Conservation (phyloP, 2,113 vertebrate genomes). For the Gorsachius goisagi region DNA sequence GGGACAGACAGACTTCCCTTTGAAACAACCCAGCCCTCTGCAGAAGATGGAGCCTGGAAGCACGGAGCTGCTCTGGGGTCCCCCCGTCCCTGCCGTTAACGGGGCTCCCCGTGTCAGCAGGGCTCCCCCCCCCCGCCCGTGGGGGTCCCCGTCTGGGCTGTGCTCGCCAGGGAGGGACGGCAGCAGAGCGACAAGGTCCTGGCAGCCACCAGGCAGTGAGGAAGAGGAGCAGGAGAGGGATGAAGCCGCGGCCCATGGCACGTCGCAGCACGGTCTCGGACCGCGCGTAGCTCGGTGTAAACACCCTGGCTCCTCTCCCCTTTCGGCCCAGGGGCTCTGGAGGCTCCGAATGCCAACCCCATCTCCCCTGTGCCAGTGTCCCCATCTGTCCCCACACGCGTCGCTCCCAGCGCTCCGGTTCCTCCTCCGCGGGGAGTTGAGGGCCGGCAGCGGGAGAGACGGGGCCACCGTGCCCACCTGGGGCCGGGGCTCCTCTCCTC, state of each 20-base stretch:
- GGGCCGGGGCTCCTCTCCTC: background rate
- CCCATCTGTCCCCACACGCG: fast-evolving
- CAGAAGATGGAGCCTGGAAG: background rate
- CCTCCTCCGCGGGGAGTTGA: fast-evolving
- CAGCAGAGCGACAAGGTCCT: background rate
- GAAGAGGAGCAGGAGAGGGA: background rate
- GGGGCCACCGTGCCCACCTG: background rate
- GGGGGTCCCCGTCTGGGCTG: background rate
- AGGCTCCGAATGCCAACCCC: no score
- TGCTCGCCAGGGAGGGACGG: fast-evolving
- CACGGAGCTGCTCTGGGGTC: background rate
- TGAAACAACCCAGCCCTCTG: background rate
- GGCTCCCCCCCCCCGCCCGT: background rate
- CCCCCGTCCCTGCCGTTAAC: background rate
- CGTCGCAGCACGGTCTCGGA: fast-evolving
- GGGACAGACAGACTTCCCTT: background rate
- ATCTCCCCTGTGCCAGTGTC: background rate
- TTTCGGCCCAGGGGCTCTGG: background rate
- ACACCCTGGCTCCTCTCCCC: fast-evolving
- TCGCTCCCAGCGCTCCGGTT: fast-evolving
- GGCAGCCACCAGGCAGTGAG: background rate
- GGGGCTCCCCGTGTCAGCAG: background rate
- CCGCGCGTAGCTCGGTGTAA: no score
- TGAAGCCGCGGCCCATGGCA: fast-evolving
- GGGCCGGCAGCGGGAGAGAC: fast-evolving